Base-by-base conservation (phyloP, 2,797 vertebrate genomes). In the Margarornis squamiger region DNA sequence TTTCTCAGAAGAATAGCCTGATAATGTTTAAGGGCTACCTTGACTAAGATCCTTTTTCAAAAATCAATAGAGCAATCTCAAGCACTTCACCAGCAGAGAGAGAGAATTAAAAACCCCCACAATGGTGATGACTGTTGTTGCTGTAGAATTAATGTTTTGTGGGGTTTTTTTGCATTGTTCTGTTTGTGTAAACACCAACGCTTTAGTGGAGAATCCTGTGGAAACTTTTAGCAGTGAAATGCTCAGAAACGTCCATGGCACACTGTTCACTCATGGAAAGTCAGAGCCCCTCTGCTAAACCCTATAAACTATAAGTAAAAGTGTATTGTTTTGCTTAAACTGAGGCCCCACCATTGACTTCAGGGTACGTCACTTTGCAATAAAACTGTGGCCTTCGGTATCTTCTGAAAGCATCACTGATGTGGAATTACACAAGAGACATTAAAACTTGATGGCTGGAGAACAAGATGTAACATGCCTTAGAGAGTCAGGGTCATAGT, bases 381-480 rank as follows among this genome's bases (percentile, higher is more conserved):
- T 96, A 90, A 93, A 96, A 67, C 70, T 1, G 2, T 63, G 83
- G 77, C 86, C 83, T 93, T 92, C 0, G 0, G 80, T 93, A 73
- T 92, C 91, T 94, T 74, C 89, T 82, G 91, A 71, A 92, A 78
- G 70, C 94, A 84, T 94, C 83, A 32, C 73, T 92, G 66, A 48
- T 55, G 34, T 1, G 8, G 54, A 93, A 80, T 96, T 88, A 45
- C 86, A 81, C 90, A 92, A 90, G 38, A 90, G 92, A 74, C 0
- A 2, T 92, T 95, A 89, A 89, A 93, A 54, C 48, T 49, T 65
- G 74, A 85, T 79, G 88, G 65, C 83, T 85, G 90, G 24, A 93
- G 94, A 95, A 94, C 94, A 79, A 94, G 83, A 90, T 79, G 94
- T 96, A 96, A 94, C 93, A 58, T 94, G 72, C 92, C 88, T 73